A percentile compares a stretch with the other conserved stretches of the same genome.
phyloP scores from a whole-genome alignment of 2,113 vertebrate genomes.

The Eclectus roratus region DNA sequence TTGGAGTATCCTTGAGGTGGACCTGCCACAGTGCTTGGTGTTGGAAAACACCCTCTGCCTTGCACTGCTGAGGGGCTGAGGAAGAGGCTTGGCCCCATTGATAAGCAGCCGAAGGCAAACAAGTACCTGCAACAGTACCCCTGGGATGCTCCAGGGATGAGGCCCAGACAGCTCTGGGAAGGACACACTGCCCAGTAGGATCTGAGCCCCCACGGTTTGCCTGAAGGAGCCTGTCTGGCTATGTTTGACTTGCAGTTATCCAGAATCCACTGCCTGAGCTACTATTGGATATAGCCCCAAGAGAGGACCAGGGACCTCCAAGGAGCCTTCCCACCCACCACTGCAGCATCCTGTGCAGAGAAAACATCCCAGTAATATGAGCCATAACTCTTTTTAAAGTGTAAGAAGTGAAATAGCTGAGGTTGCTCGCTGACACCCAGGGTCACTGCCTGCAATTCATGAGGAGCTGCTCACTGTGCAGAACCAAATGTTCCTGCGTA shows the following conservation, averaged over 20 bases:
- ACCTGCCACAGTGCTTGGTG: rapidly evolving
- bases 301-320: background rate
- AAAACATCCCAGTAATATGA: rapidly evolving
- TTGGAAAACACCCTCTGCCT: background rate
- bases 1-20: background rate
- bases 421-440: background rate
- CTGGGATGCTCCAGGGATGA: rapidly evolving
- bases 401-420: background rate
- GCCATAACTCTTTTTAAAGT: background rate
- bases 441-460: background rate
- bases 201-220: rapidly evolving
- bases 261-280: background rate
- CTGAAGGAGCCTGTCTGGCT: background rate
- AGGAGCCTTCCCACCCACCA: background rate
- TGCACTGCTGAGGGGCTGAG: background rate
- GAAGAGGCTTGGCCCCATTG: rapidly evolving
- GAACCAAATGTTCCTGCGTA: background rate
- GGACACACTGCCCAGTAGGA: background rate
- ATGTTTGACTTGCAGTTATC: background rate
- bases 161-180: background rate
- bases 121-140: rapidly evolving
- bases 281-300: background rate
- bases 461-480: background rate
- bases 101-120: rapidly evolving
- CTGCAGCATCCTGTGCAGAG: background rate